phyloP scores from a whole-genome alignment of 2,797 vertebrate genomes.

The Clarias platycephalus region DNA sequence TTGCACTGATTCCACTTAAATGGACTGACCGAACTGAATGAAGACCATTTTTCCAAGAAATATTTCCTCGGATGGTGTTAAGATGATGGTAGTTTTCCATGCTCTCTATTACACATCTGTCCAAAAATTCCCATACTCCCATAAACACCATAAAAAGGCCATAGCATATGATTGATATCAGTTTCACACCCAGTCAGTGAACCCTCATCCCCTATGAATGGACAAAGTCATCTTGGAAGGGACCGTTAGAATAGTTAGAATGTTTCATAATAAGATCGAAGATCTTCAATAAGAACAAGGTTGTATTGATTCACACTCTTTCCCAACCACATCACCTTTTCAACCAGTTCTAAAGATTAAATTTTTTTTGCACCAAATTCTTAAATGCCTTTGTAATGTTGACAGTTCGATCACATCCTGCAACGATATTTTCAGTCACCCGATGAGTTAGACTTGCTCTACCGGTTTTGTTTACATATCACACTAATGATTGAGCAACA shows the following conservation, averaged over 20 bases:
- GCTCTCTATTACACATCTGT: neutral
- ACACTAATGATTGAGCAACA: slow-evolving; percentile 1
- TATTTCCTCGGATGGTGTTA: neutral
- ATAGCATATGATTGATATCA: neutral
- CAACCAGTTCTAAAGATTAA: neutral
- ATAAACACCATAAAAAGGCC: neutral
- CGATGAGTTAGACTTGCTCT: neutral
- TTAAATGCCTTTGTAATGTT: neutral
- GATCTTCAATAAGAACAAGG: neutral
- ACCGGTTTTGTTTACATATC: neutral
- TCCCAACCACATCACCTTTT: neutral
- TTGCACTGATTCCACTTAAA: neutral
- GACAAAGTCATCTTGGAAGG: neutral
- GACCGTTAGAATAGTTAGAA: neutral
- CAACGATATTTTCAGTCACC: neutral
- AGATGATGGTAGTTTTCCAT: neutral
- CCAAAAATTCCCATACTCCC: neutral
- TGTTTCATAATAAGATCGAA: neutral
- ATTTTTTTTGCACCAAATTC: neutral
- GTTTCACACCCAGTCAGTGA: neutral
- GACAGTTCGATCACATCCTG: neutral
- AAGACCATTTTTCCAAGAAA: neutral
- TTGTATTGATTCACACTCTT: neutral
- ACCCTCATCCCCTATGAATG: neutral
- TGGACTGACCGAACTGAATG: neutral